Base-by-base conservation (phyloP, 2,113 vertebrate species). In the Telmatochromis sp. region DNA sequence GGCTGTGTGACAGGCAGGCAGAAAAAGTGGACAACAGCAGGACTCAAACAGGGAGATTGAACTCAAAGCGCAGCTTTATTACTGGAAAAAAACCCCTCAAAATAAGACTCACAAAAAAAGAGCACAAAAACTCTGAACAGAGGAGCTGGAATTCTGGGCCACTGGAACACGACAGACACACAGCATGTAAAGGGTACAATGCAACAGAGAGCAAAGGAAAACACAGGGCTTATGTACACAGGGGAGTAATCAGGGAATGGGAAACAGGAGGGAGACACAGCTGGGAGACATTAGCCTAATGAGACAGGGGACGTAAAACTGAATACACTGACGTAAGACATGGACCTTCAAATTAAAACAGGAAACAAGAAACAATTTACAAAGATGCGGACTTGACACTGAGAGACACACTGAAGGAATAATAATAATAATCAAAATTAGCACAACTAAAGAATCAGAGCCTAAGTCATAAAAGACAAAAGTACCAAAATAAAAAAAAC, bases 51-150 rank as follows among this genome's bases (percentile, higher is more conserved):
- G 28, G 57, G 9, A 60, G 57, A 10, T 33, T 60, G 5, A 60
- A 60, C 57, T 60, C 28, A 60, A 60, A 60, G 57, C 2, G 2
- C 28, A 19, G 57, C 28, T 19, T 33, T 33, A 33, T 60, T 33
- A 4, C 57, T 60, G 9, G 1, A 0, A 17, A 15, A 7, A 15
- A 15, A 1, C 0, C 6, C 53, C 28, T 60, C 57, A 60, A 60
- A 33, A 19, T 33, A 60, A 19, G 28, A 60, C 9, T 33, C 57
- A 60, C 9, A 60, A 53, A n/a, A 53, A 53, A 53, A 6, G 5
- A 53, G 19, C 49, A n/a, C 19, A 53, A 10, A 60, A 60, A 33
- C 57, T 60, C 8, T 60, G 57, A 26, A 60, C 57, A 4, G 57
- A 60, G 14, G 57, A 3, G 14, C 57, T 33, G 28, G 28, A 33